Base-by-base conservation (phyloP, 2,888 invertebrate genomes). In the Cheilosia vernalis region DNA sequence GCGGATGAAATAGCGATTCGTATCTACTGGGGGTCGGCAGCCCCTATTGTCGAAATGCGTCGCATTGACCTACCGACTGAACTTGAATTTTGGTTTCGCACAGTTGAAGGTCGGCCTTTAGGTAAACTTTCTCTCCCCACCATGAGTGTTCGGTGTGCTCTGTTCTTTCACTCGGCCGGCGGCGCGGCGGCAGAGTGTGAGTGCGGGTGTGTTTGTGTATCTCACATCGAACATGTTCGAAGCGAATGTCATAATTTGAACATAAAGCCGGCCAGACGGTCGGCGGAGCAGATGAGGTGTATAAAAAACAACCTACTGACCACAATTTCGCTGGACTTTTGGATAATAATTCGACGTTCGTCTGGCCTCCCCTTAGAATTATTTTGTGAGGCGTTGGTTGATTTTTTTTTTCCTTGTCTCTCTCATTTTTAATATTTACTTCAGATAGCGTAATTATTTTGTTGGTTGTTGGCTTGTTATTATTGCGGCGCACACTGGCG, bases 291-390 rank as follows among this genome's bases (percentile, higher is more conserved):
- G 56, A 21, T 67, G 69, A 13, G 42, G 37, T 49, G 30, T 30
- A 61, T 24, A n/a, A 63, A 42, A 73, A 56, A 74, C 74, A 74
- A 74, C 74, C 77, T 77, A 77, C 77, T 77, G 77, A 77, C 77
- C 77, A 77, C 77, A 47, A 67, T 77, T 63, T 53, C 13, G 4
- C 10, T 53, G n/a, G n/a, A 2, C 24, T 70, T 63, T 44, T 49
- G 47, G 15, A 33, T 49, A 63, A 63, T 49, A 63, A 63, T 33
- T 27, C 7, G 53, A 53, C 30, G 51, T 51, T 21, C 19, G 49
- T 44, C 44, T 27, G 42, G 4, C 27, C 2, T 3, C n/a, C 3
- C 21, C 1, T 7, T 27, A 4, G 17, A 19, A 10, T 49, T 9
- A 19, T 4, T 19, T 27, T 51, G 21, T 27, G 4, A 2, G 51